These are phyloP conservation scores for Cryptocheilus praepositus DNA, from an alignment of 2,888 invertebrate genomes.

Conservation along the genomic window DNA sequence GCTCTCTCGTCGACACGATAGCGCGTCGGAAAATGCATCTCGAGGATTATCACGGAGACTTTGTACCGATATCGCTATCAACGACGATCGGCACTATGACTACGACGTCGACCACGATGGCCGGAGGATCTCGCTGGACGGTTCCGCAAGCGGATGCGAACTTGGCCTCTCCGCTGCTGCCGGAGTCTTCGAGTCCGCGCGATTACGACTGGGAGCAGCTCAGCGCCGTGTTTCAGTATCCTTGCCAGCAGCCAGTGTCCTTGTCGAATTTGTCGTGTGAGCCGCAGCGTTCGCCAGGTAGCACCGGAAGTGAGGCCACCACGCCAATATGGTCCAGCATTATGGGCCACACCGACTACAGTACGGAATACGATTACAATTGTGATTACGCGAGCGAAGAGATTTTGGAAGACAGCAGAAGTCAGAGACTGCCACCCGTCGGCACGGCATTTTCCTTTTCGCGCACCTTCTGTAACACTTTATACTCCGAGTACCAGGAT, in stretches of 20 bases:
- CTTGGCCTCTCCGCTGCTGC: constrained; percentile 33
- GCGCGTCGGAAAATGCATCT: constrained; percentile 54
- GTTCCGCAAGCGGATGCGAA: constrained; percentile 44
- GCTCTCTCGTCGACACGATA: neutral
- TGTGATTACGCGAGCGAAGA: constrained; percentile 26
- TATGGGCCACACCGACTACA: neutral
- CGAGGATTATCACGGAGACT: constrained; percentile 53
- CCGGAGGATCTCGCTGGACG: constrained; percentile 50
- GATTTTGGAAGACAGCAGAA: constrained; percentile 16
- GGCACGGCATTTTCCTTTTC: constrained; percentile 70
- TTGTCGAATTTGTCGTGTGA: constrained; percentile 2
- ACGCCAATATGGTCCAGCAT: constrained; percentile 59
- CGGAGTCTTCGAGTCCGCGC: constrained; percentile 39
- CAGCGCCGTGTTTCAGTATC: constrained; percentile 60
- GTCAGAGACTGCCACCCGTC: constrained; percentile 61
- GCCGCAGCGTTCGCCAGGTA: constrained; percentile 56
- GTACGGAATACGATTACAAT: neutral
- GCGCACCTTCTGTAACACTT: constrained; percentile 54
- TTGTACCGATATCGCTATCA: constrained; percentile 28
- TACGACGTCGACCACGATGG: constrained; percentile 25
- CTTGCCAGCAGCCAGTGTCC: constrained; percentile 40
- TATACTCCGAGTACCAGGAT: constrained; percentile 37
- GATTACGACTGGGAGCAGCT: constrained; percentile 65
- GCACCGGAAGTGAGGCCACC: constrained; percentile 60
- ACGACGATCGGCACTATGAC: constrained; percentile 26